Conservation (phyloP, 2,797 vertebrate genomes). For the Amphiprion clarkii region DNA sequence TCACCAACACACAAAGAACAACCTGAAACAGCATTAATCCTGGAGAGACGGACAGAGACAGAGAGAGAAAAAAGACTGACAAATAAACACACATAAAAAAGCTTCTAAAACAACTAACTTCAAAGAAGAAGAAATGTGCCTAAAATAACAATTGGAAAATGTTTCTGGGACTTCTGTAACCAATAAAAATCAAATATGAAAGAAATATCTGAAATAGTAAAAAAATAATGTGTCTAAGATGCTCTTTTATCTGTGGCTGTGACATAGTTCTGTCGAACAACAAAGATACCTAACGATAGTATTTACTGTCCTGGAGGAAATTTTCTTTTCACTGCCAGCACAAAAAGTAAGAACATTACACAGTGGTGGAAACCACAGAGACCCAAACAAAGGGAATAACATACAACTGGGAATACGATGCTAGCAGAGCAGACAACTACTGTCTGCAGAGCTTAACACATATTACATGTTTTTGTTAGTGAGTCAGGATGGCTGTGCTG, state of each 20-base stretch:
- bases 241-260: slow-evolving; percentile 76
- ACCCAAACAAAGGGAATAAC: slow-evolving; percentile 73
- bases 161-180: slow-evolving; percentile 76
- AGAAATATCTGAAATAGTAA: slow-evolving; percentile 39
- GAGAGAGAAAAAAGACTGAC: slow-evolving; percentile 38
- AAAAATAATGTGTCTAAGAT: slow-evolving; percentile 66
- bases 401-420: slow-evolving; percentile 68
- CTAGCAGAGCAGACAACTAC: slow-evolving; percentile 54
- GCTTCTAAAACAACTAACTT: slow-evolving; percentile 65
- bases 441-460: slow-evolving; percentile 62
- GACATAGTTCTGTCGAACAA: slow-evolving; percentile 84
- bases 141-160: slow-evolving; percentile 77
- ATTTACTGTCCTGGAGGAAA: slow-evolving; percentile 81
- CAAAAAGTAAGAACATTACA: slow-evolving; percentile 58
- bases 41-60: slow-evolving; percentile 55
- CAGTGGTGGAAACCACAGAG: slow-evolving; percentile 68
- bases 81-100: slow-evolving; percentile 58
- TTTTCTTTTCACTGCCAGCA: slow-evolving; percentile 67
- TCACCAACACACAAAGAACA: slow-evolving; percentile 76
- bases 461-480: slow-evolving; percentile 51
- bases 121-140: slow-evolving; percentile 58
- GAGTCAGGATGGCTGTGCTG: slow-evolving; percentile 37
- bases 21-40: slow-evolving; percentile 83
- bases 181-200: slow-evolving; percentile 68
- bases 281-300: slow-evolving; percentile 80